Evolutionary conservation across 2,113 vertebrate genomes (phyloP).

Genomic region (Pardalotus punctatus): DNA sequence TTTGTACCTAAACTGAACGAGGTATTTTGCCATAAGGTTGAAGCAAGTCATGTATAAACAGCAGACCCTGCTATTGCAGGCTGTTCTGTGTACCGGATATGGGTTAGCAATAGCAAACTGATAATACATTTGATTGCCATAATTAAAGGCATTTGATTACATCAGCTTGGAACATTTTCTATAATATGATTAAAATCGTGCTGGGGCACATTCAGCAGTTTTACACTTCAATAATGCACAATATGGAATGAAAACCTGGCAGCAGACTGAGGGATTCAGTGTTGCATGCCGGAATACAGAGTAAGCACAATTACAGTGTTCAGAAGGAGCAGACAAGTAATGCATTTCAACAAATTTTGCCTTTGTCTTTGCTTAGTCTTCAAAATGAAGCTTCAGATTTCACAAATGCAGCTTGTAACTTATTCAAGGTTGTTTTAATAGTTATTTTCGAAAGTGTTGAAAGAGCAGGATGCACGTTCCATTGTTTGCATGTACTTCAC

Average conservation of each 20-base stretch:
- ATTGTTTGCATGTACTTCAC: neutral
- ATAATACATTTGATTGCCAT: conserved; percentile 25
- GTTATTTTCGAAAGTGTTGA: neutral
- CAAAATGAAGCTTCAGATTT: neutral
- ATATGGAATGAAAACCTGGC: conserved; percentile 41
- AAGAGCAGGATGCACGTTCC: neutral
- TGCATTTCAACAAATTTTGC: neutral
- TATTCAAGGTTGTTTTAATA: neutral
- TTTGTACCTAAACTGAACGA: neutral
- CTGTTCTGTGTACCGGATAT: neutral
- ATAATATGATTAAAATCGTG: neutral
- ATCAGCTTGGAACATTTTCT: conserved; percentile 36
- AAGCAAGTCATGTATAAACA: neutral
- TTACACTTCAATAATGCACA: conserved; percentile 12
- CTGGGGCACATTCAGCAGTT: conserved; percentile 10
- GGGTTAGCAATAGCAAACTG: conserved; percentile 1
- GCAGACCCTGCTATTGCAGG: neutral
- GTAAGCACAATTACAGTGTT: conserved; percentile 41
- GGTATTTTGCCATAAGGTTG: neutral
- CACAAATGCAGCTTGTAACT: neutral
- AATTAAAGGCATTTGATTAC: conserved; percentile 34
- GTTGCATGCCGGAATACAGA: conserved; percentile 24
- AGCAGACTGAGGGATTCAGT: conserved; percentile 2
- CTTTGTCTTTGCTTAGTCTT: conserved; percentile 38
- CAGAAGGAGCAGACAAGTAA: conserved; percentile 9